A percentile compares a stretch with the other conserved stretches of the same genome.
phyloP scores from a whole-genome alignment of 2,888 invertebrate species.

The Thera britannica region DNA sequence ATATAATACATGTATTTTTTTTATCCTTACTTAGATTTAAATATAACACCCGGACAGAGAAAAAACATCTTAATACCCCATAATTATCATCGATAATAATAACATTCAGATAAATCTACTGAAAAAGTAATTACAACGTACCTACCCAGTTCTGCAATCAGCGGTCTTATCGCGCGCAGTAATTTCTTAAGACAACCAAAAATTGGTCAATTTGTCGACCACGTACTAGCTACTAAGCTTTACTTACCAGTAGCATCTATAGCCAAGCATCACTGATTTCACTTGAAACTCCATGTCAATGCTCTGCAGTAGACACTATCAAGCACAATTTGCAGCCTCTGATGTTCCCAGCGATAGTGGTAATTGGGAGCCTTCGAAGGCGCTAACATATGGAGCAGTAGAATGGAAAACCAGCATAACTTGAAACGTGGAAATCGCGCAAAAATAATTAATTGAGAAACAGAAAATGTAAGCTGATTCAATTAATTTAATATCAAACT shows the following conservation, averaged over 20 bases:
- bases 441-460: background rate
- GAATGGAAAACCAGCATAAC: slow-evolving; percentile 8
- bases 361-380: slow-evolving; percentile 67
- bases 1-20: too few species aligned
- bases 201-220: too few species aligned
- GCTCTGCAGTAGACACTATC: slow-evolving; percentile 56
- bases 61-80: too few species aligned
- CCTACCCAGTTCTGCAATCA: too few species aligned
- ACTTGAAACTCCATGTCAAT: slow-evolving; percentile 62
- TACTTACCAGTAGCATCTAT: background rate
- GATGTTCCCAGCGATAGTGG: slow-evolving; percentile 79
- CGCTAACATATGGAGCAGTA: slow-evolving; percentile 22
- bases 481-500: too few species aligned
- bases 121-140: too few species aligned
- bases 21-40: too few species aligned
- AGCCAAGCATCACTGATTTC: slow-evolving; percentile 56
- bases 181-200: too few species aligned
- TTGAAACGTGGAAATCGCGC: background rate
- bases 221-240: slow-evolving; percentile 4
- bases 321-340: slow-evolving; percentile 69
- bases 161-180: too few species aligned
- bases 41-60: too few species aligned
- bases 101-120: too few species aligned
- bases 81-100: too few species aligned
- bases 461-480: background rate